Evolutionary conservation across 2,888 invertebrate genomes (phyloP), one percentile per base, ranked within the genome.

Genomic region (Cremastobaeus sp.): DNA sequence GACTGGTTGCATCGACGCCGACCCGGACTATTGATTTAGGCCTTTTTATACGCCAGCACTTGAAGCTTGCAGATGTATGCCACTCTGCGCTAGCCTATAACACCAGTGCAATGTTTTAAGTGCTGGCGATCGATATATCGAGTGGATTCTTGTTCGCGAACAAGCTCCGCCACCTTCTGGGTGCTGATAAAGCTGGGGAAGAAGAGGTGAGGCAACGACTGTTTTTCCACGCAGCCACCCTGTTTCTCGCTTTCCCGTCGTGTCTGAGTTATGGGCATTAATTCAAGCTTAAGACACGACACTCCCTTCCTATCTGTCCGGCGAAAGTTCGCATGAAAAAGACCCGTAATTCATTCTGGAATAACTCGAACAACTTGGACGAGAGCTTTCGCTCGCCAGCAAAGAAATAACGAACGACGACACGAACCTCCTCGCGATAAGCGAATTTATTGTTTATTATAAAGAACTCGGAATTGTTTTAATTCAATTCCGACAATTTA

Each of bases 81-180:
- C 50, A 59, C 59, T 41, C 66, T 57, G 21, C 57, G 57, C 57
- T 59, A 59, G 59, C 59, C 59, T 28, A 28, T 59, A 68, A 68
- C 12, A 20, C 34, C 25, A 35, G 48, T 37, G 35, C 60, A 52
- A 55, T 68, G 79, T 43, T 64, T 47, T 35, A 75, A 64, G 57
- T 70, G 73, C 59, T 52, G 32, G 8, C 35, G 80, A 83, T 85
- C 85, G 81, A 85, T 85, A 84, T 82, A 85, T 85, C 81, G 85
- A 85, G 78, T 82, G 77, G 74, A 80, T 69, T 69, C 68, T 66
- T 41, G 41, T 41, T 47, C 39, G 50, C 60, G 34, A 60, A 60
- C 66, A 48, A 57, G 70, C 76, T 74, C 78, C 77, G 77, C 82
- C 80, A 79, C 79, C 83, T 83, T 79, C 76, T 60, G 77, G 81